These are phyloP conservation scores for Diprion similis DNA, from an alignment of 1,140 invertebrate species.

Conservation along the genomic window DNA sequence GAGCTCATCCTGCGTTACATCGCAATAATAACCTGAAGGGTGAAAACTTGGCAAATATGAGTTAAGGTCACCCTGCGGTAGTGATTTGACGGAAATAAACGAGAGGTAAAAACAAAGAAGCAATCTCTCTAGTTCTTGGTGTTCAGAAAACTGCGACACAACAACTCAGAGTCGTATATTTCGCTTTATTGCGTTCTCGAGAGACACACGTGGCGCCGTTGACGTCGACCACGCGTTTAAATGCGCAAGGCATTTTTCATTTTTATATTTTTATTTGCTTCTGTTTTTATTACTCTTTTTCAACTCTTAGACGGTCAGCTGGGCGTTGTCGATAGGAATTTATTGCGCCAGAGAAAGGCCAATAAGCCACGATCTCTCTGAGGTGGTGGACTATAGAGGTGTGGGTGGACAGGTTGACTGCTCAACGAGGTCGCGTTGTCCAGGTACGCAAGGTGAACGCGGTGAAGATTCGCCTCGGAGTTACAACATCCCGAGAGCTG, in stretches of 20 bases:
- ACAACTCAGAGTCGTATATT: too few species aligned
- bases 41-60: too few species aligned
- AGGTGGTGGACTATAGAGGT: neutral
- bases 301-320: neutral
- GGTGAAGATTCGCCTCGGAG: neutral
- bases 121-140: too few species aligned
- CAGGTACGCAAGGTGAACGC: neutral
- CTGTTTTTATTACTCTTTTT: neutral
- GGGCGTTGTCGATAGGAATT: neutral
- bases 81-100: too few species aligned
- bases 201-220: too few species aligned
- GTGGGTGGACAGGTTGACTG: conserved; percentile 1
- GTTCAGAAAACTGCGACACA: too few species aligned
- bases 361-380: neutral
- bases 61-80: too few species aligned
- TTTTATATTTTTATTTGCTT: neutral
- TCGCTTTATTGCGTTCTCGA: neutral
- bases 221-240: too few species aligned
- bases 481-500: too few species aligned
- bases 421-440: neutral
- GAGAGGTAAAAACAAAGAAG: too few species aligned
- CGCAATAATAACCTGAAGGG: too few species aligned
- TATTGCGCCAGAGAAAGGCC: neutral
- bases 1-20: too few species aligned
- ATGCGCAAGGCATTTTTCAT: neutral